These are phyloP conservation scores for Chrysomallon squamiferum DNA, from an alignment of 1,140 invertebrate genomes.

Conservation along the genomic window DNA sequence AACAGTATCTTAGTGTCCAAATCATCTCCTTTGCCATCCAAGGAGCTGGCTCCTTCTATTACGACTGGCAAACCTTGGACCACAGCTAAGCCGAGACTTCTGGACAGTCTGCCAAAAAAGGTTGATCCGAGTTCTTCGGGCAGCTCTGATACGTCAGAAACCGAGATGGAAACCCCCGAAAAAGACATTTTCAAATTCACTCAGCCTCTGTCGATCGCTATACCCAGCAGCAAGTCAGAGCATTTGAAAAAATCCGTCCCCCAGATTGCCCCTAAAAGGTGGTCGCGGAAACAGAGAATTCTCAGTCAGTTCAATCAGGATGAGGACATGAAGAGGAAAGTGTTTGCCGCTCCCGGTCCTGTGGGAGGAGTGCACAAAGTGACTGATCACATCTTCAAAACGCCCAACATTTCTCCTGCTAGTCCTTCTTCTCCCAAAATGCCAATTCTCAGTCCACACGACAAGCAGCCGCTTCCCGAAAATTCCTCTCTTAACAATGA, in stretches of 20 bases:
- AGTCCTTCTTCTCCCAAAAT: conserved; percentile 50
- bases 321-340: conserved; percentile 39
- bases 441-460: conserved; percentile 51
- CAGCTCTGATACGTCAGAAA: neutral
- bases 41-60: neutral
- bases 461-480: conserved; percentile 33
- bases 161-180: neutral
- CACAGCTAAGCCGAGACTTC: neutral
- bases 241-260: neutral
- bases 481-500: conserved; percentile 33
- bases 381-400: conserved; percentile 5
- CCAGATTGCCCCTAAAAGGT: conserved; percentile 13
- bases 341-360: conserved; percentile 10
- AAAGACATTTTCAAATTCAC: conserved; percentile 2
- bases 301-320: conserved; percentile 48
- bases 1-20: neutral
- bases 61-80: neutral
- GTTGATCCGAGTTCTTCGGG: no score
- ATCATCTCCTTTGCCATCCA: neutral
- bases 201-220: conserved; percentile 1
- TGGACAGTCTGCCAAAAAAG: no score
- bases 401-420: conserved; percentile 10
- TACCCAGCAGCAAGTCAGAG: neutral
- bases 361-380: conserved; percentile 1
- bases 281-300: conserved; percentile 47